phyloP scores from a whole-genome alignment of 2,888 invertebrate genomes.

The Drosophila imparisetae region DNA sequence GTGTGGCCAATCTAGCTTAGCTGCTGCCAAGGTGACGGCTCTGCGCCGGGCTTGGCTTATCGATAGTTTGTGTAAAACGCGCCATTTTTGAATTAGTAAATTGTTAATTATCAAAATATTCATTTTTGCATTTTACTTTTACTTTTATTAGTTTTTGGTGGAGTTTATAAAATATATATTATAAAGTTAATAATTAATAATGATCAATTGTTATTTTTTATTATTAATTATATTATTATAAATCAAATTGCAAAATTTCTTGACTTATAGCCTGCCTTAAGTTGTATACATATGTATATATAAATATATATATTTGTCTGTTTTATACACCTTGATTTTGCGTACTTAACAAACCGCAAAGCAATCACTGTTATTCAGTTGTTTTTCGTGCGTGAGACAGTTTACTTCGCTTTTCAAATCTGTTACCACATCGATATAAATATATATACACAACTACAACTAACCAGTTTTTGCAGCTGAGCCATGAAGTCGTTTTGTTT shows the following conservation, averaged over 20 bases:
- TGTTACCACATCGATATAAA: conserved; percentile 12
- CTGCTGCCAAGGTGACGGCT: neutral
- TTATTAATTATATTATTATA: neutral
- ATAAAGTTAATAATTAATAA: neutral
- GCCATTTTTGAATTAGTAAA: neutral
- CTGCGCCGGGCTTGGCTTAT: neutral
- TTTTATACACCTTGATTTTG: neutral
- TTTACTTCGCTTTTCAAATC: conserved; percentile 27
- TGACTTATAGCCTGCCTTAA: neutral
- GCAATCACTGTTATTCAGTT: conserved; percentile 49
- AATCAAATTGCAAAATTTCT: neutral
- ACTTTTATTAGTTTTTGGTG: neutral
- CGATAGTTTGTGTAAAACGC: neutral
- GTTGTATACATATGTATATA: neutral
- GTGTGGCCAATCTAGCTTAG: neutral
- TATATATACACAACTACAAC: conserved; percentile 16
- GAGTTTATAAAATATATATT: neutral
- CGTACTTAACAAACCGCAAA: conserved; percentile 34
- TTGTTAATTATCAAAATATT: neutral
- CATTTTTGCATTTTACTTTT: neutral
- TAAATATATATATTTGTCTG: neutral
- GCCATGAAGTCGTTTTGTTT: conserved; percentile 37
- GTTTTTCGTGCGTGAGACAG: conserved; percentile 49
- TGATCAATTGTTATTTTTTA: neutral
- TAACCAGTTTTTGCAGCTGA: conserved; percentile 50